Evolutionary conservation across 1,140 invertebrate species (phyloP).

Genomic region (Drosophila nigrodunni): DNA sequence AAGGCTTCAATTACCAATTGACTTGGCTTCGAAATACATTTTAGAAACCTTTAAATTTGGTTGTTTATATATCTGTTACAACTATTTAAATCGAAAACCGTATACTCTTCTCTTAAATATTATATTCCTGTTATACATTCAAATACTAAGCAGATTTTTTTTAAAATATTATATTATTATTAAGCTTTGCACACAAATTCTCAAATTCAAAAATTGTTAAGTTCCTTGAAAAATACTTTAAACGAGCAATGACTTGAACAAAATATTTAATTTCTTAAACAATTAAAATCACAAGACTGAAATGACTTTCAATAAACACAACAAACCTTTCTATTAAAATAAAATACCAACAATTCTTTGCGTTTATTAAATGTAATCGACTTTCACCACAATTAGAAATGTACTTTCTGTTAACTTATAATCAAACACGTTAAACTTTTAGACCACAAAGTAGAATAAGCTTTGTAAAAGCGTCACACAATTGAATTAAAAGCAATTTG

Average conservation of each 20-base stretch:
- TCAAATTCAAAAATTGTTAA: no score
- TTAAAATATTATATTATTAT: no score
- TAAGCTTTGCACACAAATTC: no score
- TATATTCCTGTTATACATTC: no score
- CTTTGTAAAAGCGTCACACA: constrained; percentile 1
- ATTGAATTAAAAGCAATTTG: constrained; percentile 11
- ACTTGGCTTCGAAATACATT: background rate
- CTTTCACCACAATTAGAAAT: background rate
- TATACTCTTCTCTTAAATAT: no score
- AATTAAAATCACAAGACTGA: no score
- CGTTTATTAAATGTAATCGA: constrained; percentile 10
- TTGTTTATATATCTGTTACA: background rate
- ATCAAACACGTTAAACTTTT: constrained; percentile 9
- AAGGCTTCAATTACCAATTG: constrained; percentile 7
- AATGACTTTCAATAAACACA: background rate
- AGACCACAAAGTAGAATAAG: constrained; percentile 23
- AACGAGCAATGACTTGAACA: no score
- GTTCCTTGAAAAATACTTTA: no score
- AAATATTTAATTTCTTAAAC: no score
- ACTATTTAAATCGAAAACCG: no score
- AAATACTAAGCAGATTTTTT: no score
- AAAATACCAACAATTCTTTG: background rate
- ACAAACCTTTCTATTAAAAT: background rate
- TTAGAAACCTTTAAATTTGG: background rate
- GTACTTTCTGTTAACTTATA: constrained; percentile 18